Percentiles rank a stretch among this genome's conserved stretches.
Conservation (phyloP, 2,113 vertebrate genomes). For the Anoplopoma fimbria region DNA sequence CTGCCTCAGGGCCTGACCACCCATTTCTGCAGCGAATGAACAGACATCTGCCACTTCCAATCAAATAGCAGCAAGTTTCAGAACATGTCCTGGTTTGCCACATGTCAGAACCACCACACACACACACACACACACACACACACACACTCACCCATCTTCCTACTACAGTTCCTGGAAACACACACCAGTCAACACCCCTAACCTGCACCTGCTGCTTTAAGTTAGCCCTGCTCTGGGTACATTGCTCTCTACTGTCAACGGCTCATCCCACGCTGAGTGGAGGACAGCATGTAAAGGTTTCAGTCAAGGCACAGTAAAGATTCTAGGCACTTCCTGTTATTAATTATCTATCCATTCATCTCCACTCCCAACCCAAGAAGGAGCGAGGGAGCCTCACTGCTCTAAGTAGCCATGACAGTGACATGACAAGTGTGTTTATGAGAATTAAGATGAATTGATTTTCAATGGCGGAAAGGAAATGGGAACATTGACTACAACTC, state of each 20-base stretch:
- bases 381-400: not conserved
- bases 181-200: not conserved
- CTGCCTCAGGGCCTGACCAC: slow-evolving; percentile 4
- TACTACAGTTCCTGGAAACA: slow-evolving; percentile 23
- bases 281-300: slow-evolving; percentile 30
- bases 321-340: slow-evolving; percentile 49
- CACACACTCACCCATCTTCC: slow-evolving; percentile 13
- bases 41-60: slow-evolving; percentile 1
- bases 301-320: slow-evolving; percentile 2
- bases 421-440: not conserved
- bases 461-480: slow-evolving; percentile 17
- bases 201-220: not conserved
- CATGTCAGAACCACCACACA: not conserved
- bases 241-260: slow-evolving; percentile 29
- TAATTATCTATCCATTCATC: slow-evolving; percentile 34
- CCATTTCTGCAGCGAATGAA: not conserved
- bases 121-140: not conserved
- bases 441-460: slow-evolving; percentile 35
- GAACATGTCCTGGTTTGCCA: slow-evolving; percentile 11
- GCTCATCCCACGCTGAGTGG: slow-evolving; percentile 5
- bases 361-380: not conserved
- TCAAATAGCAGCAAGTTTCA: not conserved
- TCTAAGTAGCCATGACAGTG: slow-evolving; percentile 3
- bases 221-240: slow-evolving; percentile 12
- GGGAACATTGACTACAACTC: slow-evolving; percentile 15